Percentiles rank a stretch among this genome's conserved stretches.
Evolutionary conservation across 1,140 invertebrate species (phyloP).

Genomic region (Ceratina australensis): DNA sequence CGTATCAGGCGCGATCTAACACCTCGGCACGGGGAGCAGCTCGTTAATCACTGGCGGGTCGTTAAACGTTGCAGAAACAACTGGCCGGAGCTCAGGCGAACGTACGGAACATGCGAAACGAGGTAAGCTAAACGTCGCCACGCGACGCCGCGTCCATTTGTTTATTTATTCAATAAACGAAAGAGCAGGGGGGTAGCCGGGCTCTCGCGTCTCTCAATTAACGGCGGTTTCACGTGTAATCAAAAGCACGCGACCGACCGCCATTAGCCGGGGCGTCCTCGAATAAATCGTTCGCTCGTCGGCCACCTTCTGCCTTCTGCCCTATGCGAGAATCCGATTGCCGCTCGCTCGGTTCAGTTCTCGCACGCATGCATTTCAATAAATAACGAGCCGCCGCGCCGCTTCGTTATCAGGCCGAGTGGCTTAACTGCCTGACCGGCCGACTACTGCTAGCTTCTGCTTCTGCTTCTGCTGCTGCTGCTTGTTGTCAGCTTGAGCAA

Average conservation of each 20-base stretch:
- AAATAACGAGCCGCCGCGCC: conserved; percentile 44
- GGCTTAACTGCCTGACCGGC: conserved; percentile 48
- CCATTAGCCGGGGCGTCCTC: conserved; percentile 27
- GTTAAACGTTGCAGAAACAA: conserved; percentile 2
- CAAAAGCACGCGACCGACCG: conserved; percentile 38
- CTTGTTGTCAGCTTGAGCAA: conserved; percentile 51
- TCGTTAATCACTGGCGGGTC: neutral
- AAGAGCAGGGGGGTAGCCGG: too few species aligned
- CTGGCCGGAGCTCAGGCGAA: neutral
- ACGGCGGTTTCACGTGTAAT: conserved; percentile 20
- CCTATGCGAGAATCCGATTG: conserved; percentile 34
- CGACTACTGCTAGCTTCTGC: too few species aligned
- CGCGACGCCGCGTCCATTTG: conserved; percentile 15
- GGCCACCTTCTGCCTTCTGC: conserved; percentile 11
- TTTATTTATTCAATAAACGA: conserved; percentile 36
- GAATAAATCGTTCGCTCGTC: conserved; percentile 41
- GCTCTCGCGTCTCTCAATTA: conserved; percentile 28
- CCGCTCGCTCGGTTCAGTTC: conserved; percentile 12
- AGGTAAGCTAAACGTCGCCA: neutral
- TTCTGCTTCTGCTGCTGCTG: too few species aligned
- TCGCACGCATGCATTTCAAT: conserved; percentile 52
- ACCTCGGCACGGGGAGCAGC: neutral
- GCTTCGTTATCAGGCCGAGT: conserved; percentile 50
- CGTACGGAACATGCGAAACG: neutral
- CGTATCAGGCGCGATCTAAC: neutral